phyloP scores from a whole-genome alignment of 2,113 vertebrate species.

The Oreocharis arfaki region DNA sequence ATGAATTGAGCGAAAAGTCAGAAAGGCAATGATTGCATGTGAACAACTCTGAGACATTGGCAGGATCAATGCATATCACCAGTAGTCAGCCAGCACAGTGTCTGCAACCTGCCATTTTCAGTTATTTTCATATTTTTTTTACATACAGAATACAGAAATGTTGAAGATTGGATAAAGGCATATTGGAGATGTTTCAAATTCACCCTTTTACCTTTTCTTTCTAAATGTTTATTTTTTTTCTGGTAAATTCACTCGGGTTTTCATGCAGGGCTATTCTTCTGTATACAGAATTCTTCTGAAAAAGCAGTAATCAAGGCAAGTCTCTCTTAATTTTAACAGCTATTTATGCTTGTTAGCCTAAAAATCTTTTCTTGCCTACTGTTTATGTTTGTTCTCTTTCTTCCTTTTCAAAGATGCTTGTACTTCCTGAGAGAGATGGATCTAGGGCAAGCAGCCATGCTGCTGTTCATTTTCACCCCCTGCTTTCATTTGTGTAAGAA shows the following conservation, averaged over 20 bases:
- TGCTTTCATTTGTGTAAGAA: neutral
- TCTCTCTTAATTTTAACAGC: neutral
- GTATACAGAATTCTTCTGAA: neutral
- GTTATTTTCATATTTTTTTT: neutral
- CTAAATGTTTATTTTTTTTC: neutral
- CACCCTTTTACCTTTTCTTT: neutral
- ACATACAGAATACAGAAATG: neutral
- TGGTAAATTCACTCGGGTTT: neutral
- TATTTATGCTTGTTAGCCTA: neutral
- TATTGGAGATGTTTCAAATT: neutral
- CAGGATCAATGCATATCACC: neutral
- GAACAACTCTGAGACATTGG: neutral
- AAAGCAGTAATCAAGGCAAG: neutral
- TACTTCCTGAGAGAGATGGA: neutral
- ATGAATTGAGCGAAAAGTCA: constrained; percentile 1
- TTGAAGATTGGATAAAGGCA: neutral
- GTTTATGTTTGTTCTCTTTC: neutral
- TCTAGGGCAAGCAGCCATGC: neutral
- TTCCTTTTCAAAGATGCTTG: neutral
- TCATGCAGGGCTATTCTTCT: neutral
- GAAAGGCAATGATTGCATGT: neutral
- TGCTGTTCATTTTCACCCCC: neutral
- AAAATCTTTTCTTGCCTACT: neutral
- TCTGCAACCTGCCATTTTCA: neutral
- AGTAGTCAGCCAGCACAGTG: neutral